Conservation (phyloP, 2,797 vertebrate species). For the Acipenser oxyrinchus region DNA sequence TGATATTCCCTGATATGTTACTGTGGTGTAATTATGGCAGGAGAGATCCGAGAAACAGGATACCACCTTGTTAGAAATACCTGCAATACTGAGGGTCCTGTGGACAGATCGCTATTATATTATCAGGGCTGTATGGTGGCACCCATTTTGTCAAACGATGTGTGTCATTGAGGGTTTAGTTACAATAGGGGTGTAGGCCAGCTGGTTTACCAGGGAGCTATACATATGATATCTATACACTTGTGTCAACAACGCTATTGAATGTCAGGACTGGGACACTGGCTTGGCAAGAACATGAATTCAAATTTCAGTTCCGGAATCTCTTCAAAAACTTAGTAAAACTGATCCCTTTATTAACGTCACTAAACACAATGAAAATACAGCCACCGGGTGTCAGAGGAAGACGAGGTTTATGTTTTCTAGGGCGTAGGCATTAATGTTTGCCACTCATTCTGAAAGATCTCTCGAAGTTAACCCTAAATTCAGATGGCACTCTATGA, state of each 20-base stretch:
- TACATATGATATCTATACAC: not conserved
- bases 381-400: too few relatives aligned
- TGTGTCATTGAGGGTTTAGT: conserved; percentile 1
- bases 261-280: not conserved
- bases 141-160: not conserved
- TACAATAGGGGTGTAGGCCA: not conserved
- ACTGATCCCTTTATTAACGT: too few relatives aligned
- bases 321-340: too few relatives aligned
- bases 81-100: not conserved
- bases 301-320: too few relatives aligned
- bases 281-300: too few relatives aligned
- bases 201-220: not conserved
- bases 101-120: conserved; percentile 3
- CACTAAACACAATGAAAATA: too few relatives aligned
- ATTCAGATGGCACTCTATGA: too few relatives aligned
- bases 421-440: too few relatives aligned
- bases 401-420: too few relatives aligned
- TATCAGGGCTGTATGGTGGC: not conserved
- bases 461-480: too few relatives aligned
- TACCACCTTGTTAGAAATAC: not conserved
- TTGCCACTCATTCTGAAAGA: too few relatives aligned
- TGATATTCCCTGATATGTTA: not conserved
- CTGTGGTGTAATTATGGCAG: not conserved
- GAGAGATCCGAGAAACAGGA: not conserved
- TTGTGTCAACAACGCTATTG: not conserved